phyloP scores from a whole-genome alignment of 1,140 invertebrate species.

The Bactericera cockerelli region DNA sequence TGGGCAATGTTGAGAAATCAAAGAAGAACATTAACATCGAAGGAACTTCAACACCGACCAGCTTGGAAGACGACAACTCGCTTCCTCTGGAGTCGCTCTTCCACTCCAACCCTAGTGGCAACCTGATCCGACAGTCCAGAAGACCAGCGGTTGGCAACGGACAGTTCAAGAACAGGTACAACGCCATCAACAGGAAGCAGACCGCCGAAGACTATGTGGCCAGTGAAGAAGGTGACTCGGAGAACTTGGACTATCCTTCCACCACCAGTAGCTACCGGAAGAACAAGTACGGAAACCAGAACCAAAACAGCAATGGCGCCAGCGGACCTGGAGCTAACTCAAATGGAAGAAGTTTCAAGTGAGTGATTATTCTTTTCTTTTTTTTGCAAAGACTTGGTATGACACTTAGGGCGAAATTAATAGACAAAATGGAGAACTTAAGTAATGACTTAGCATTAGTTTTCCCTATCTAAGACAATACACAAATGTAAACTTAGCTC shows the following conservation, averaged over 20 bases:
- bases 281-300: neutral
- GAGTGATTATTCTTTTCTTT: constrained; percentile 7
- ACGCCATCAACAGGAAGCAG: constrained; percentile 13
- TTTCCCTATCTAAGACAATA: too few relatives aligned
- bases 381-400: neutral
- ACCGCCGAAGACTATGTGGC: neutral
- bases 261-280: neutral
- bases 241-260: neutral
- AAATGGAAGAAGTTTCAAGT: constrained; percentile 14
- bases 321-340: neutral
- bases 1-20: constrained; percentile 3
- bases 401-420: too few relatives aligned
- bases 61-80: constrained; percentile 36
- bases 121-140: constrained; percentile 35
- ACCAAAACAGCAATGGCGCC: neutral
- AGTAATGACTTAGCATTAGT: too few relatives aligned
- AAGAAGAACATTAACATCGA: constrained; percentile 23
- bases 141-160: constrained; percentile 27
- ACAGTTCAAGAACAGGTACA: constrained; percentile 20
- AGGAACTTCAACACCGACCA: constrained; percentile 13
- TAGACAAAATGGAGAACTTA: too few relatives aligned
- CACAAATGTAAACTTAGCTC: too few relatives aligned
- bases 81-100: constrained; percentile 32
- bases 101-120: constrained; percentile 26
- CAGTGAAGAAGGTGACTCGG: neutral